Conservation (phyloP, 2,888 invertebrate genomes). For the Leptinotarsa haldemani region DNA sequence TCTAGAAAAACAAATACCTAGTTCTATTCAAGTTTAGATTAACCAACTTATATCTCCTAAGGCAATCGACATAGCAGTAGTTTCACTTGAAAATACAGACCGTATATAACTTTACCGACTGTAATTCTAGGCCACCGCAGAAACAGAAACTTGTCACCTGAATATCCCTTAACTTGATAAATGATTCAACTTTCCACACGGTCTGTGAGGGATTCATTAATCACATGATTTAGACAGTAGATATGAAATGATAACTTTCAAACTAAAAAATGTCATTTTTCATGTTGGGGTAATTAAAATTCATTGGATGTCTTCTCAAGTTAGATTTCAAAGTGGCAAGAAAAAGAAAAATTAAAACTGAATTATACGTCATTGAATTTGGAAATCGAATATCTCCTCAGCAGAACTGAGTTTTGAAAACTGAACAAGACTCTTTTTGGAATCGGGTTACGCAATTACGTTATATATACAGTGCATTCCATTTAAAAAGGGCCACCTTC, state of each 20-base stretch:
- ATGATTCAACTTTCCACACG: conserved; percentile 6
- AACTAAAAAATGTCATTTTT: too few relatives aligned
- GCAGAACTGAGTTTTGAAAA: too few relatives aligned
- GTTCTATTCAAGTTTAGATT: not conserved
- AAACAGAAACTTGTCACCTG: conserved; percentile 12
- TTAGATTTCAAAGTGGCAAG: too few relatives aligned
- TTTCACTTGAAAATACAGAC: not conserved
- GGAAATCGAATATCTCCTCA: too few relatives aligned
- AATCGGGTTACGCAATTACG: too few relatives aligned
- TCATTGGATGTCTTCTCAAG: too few relatives aligned
- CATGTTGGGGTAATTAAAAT: too few relatives aligned
- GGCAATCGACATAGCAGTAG: not conserved
- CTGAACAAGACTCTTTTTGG: too few relatives aligned
- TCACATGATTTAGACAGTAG: not conserved
- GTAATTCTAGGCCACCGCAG: conserved; percentile 8
- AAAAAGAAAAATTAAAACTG: too few relatives aligned
- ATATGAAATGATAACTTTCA: not conserved
- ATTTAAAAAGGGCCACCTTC: too few relatives aligned
- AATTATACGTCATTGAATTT: too few relatives aligned
- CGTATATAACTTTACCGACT: not conserved
- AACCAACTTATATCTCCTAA: not conserved
- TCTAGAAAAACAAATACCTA: not conserved
- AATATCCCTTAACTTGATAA: not conserved
- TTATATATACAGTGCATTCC: too few relatives aligned
- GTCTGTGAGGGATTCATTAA: conserved; percentile 1